A percentile compares a stretch with the other conserved stretches of the same genome.
These are phyloP conservation scores for Porites lobata DNA, from an alignment of 92 coral and sea anemone genomes.

Conservation along the genomic window DNA sequence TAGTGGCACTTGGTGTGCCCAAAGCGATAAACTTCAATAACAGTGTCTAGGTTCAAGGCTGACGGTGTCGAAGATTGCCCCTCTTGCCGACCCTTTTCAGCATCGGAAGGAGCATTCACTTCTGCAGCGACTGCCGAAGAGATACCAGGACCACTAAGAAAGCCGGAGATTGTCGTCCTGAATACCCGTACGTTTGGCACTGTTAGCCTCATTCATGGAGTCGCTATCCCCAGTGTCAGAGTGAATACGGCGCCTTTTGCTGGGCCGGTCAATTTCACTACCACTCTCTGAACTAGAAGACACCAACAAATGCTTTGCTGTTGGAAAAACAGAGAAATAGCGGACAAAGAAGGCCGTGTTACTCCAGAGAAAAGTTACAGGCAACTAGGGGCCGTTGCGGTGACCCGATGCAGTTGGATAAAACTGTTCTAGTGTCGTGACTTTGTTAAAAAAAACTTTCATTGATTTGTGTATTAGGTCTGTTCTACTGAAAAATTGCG, in stretches of 20 bases:
- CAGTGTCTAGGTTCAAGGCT: slow-evolving; percentile 39
- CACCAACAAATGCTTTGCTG: too few relatives aligned
- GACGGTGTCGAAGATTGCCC: neutral
- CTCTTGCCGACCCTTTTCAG: slow-evolving; percentile 12
- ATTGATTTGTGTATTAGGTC: too few relatives aligned
- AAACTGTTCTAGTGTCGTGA: too few relatives aligned
- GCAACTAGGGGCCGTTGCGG: too few relatives aligned
- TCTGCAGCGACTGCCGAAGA: slow-evolving; percentile 15
- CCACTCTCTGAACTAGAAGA: too few relatives aligned
- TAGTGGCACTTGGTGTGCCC: slow-evolving; percentile 44
- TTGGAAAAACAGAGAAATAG: too few relatives aligned
- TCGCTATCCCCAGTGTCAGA: neutral
- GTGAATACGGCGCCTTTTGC: slow-evolving; percentile 16
- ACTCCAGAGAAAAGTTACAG: too few relatives aligned
- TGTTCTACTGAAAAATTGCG: too few relatives aligned
- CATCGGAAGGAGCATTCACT: slow-evolving; percentile 30
- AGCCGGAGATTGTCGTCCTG: slow-evolving; percentile 41
- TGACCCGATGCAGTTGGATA: too few relatives aligned
- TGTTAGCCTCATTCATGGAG: too few relatives aligned
- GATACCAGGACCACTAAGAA: slow-evolving; percentile 17
- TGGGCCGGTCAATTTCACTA: neutral
- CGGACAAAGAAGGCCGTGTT: too few relatives aligned
- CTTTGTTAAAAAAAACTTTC: too few relatives aligned
- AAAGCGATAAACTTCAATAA: slow-evolving; percentile 46
- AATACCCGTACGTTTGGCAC: neutral